Evolutionary conservation across 1,140 invertebrate genomes (phyloP), one percentile per base, ranked within the genome.

Genomic region (Heterodera carotae): DNA sequence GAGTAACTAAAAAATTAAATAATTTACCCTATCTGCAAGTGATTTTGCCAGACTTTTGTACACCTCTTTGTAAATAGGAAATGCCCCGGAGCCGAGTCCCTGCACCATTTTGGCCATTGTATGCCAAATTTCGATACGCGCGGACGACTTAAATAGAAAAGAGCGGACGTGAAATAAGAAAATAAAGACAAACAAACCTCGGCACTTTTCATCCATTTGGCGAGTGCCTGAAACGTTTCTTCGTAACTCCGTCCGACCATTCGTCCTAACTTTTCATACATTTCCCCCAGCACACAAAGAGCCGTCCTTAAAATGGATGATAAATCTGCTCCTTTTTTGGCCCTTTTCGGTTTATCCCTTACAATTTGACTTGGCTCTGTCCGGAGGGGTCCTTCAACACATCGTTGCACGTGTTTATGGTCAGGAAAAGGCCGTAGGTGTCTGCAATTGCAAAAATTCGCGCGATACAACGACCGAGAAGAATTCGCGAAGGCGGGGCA

Each of bases 191-290:
- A 68, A 76, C 31, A 53, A 43, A 91, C 90, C 87, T 99, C 97
- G 5, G 94, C 94, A 89, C 93, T 97, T 84, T 94, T 92, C 66
- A 98, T 89, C 6, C 94, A 94, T 81, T 95, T 94, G 66, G 96
- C 92, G 8, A 98, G 90, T 72, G 96, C 93, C 81, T 94, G 92
- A 15, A 98, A 94, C 3, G 96, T 98, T 87, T 99, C 96, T 88
- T 99, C 96, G 88, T 97, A 98, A 0, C 95, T 97, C 79, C 96
- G 90, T 0, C 96, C 97, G 92, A 97, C 98, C 95, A 98, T 97
- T 80, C 97, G 89, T 2, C 97, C 96, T 12, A 99, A 90, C 88
- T 94, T 96, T 88, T 98, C 94, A 89, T 98, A 99, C 94, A 99
- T 97, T 74, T 92, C 93, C 29, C 95, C 96, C 64, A 99, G 91